A percentile compares a stretch with the other conserved stretches of the same genome.
phyloP scores from a whole-genome alignment of 2,888 invertebrate genomes.

The Cactoblastis cactorum region DNA sequence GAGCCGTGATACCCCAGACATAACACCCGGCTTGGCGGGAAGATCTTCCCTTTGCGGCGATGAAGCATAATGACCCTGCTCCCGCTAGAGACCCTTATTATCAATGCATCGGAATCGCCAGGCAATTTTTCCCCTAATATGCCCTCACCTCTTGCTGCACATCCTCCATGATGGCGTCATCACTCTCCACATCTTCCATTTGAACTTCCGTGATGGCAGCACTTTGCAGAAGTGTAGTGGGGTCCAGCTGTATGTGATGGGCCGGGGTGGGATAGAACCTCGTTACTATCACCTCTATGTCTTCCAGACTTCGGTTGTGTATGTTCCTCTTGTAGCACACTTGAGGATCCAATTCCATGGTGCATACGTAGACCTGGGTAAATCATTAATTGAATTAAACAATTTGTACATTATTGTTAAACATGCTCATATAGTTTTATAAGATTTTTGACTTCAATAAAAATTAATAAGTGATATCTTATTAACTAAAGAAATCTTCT shows the following conservation, averaged over 20 bases:
- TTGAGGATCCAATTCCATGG: conserved; percentile 89
- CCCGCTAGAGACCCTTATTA: no score
- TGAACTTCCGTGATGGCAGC: conserved; percentile 90
- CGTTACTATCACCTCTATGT: conserved; percentile 85
- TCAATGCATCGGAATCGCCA: no score
- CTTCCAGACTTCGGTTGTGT: conserved; percentile 88
- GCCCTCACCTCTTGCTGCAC: conserved; percentile 69
- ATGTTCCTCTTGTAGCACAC: conserved; percentile 90
- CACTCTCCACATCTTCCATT: conserved; percentile 86
- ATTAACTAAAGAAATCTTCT: no score
- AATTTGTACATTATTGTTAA: no score
- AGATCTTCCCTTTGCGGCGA: no score
- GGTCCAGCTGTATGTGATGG: conserved; percentile 90
- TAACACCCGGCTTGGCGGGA: no score
- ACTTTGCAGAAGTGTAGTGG: conserved; percentile 90
- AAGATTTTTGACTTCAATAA: no score
- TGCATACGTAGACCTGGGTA: conserved; percentile 91
- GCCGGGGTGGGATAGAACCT: conserved; percentile 89
- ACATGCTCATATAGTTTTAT: no score
- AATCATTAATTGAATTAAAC: no score
- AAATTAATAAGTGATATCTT: no score
- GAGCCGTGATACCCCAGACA: no score
- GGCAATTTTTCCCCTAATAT: background rate
- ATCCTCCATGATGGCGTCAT: conserved; percentile 62
- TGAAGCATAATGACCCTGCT: no score